Conservation (phyloP, 1,140 invertebrate species). For the Aphaenogaster rudis region DNA sequence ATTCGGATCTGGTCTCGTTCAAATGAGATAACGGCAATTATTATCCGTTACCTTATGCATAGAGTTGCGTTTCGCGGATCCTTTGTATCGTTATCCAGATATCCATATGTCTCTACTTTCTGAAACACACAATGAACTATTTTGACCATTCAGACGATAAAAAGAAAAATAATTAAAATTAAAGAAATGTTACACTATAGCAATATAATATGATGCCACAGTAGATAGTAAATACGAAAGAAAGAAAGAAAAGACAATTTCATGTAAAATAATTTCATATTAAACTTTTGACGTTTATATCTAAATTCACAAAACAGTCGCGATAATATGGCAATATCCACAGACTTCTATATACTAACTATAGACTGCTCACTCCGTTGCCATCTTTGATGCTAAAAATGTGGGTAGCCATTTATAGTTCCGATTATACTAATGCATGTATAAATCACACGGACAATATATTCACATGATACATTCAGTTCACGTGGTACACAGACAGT, state of each 20-base stretch:
- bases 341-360: too few species aligned
- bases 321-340: too few species aligned
- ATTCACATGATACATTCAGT: too few species aligned
- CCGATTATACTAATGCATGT: too few species aligned
- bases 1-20: not conserved
- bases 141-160: not conserved
- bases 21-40: slow-evolving; percentile 5
- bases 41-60: not conserved
- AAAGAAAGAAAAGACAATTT: not conserved
- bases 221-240: not conserved
- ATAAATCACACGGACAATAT: too few species aligned
- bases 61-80: not conserved
- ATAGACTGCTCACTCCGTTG: too few species aligned
- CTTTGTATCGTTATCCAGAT: not conserved
- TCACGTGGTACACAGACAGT: too few species aligned
- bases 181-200: not conserved
- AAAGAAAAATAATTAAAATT: not conserved
- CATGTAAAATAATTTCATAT: not conserved
- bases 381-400: too few species aligned
- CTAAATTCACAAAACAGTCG: not conserved
- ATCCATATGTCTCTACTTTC: not conserved
- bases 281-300: not conserved
- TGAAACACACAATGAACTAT: slow-evolving; percentile 34
- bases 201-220: slow-evolving; percentile 2
- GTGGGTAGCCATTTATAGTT: too few species aligned